phyloP scores from a whole-genome alignment of 1,140 invertebrate species.

The Meteorus sp. region DNA sequence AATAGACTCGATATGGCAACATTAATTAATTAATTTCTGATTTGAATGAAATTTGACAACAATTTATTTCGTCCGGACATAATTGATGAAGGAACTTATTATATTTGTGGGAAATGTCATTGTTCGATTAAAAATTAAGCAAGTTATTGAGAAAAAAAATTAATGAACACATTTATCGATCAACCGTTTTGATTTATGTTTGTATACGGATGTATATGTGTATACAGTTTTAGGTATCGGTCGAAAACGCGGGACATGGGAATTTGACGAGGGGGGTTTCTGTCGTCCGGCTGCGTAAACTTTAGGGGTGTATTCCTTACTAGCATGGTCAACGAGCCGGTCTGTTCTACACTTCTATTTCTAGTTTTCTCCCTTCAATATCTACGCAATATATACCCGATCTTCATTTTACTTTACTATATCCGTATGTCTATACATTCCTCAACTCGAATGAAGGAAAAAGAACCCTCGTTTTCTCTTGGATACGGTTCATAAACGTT shows the following conservation, averaged over 20 bases:
- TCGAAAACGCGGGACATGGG: slow-evolving; percentile 18
- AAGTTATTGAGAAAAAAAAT: background rate
- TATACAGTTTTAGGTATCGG: no score
- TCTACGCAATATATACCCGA: slow-evolving; percentile 21
- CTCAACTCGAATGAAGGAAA: slow-evolving; percentile 10
- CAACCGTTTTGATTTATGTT: background rate
- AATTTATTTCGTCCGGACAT: no score
- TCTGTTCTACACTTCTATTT: background rate
- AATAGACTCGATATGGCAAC: no score
- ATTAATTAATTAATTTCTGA: no score
- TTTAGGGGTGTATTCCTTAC: slow-evolving; percentile 29
- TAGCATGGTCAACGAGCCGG: slow-evolving; percentile 7
- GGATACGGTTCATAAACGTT: slow-evolving; percentile 57
- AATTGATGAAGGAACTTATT: no score
- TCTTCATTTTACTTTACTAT: background rate
- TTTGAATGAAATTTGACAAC: no score
- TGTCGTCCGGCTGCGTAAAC: slow-evolving; percentile 53
- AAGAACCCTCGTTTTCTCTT: slow-evolving; percentile 33
- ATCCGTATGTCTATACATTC: no score
- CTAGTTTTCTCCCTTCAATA: slow-evolving; percentile 1
- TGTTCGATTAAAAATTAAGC: no score
- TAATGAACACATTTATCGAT: background rate
- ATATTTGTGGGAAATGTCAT: no score
- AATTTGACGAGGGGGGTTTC: slow-evolving; percentile 15
- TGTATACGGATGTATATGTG: background rate